phyloP scores from a whole-genome alignment of 92 coral and sea anemone species.

The Porites evermanni region DNA sequence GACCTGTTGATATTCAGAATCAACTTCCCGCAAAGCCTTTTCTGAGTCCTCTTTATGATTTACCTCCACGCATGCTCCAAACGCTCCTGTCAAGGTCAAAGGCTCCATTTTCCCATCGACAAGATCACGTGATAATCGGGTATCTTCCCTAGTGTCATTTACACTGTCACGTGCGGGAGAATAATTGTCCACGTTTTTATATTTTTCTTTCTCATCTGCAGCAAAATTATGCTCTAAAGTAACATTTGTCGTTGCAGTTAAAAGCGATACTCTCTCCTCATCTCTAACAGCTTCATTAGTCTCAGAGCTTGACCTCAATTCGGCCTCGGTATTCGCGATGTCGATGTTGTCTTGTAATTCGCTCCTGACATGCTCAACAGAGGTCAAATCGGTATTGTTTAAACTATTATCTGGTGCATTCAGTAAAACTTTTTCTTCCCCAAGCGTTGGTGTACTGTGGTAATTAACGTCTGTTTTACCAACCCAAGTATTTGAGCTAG shows the following conservation, averaged over 20 bases:
- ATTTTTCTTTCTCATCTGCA: not conserved
- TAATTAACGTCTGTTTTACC: conserved; percentile 13
- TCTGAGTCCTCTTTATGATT: conserved; percentile 18
- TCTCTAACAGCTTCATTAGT: not conserved
- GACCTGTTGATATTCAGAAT: conserved; percentile 38
- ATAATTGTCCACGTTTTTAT: not conserved
- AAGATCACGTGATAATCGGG: not conserved
- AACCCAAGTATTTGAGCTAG: not conserved
- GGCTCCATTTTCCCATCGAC: not conserved
- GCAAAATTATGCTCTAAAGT: not conserved
- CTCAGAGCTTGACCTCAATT: not conserved
- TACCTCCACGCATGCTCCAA: conserved; percentile 36
- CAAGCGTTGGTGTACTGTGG: not conserved
- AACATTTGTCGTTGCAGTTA: not conserved
- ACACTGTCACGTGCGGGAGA: not conserved
- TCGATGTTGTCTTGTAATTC: not conserved
- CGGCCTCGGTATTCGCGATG: not conserved
- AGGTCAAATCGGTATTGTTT: not conserved
- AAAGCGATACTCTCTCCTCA: not conserved
- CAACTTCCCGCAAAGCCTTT: conserved; percentile 39
- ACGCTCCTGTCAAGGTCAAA: not conserved
- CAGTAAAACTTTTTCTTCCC: not conserved
- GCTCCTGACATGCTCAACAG: not conserved
- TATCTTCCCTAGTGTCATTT: not conserved
- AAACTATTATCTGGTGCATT: not conserved